phyloP scores from a whole-genome alignment of 2,113 vertebrate species.

The Gallinago undulata region DNA sequence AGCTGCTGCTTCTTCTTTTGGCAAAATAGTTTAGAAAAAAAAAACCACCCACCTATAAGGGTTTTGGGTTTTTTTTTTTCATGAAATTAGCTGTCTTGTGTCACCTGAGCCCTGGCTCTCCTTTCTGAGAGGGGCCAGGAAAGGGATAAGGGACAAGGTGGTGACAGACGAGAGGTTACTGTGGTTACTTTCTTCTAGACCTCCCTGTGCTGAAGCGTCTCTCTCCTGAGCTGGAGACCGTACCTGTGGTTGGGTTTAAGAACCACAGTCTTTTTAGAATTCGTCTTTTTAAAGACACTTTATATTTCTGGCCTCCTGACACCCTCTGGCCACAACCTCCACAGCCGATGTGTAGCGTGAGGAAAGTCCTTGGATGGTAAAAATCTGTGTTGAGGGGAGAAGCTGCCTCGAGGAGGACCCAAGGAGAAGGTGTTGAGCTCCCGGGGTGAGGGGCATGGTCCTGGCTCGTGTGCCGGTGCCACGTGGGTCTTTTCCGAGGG shows the following conservation, averaged over 20 bases:
- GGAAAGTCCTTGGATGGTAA: neutral
- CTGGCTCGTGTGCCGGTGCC: too few species aligned
- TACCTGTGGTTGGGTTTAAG: neutral
- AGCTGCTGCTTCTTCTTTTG: neutral
- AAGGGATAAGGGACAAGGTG: neutral
- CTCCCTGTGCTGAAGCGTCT: neutral
- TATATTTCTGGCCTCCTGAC: neutral
- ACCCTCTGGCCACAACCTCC: neutral
- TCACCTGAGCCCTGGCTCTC: neutral
- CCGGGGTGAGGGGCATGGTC: neutral
- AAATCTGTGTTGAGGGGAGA: neutral
- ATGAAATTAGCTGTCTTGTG: neutral
- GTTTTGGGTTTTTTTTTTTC: neutral
- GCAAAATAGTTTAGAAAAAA: neutral
- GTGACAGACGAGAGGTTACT: too few species aligned
- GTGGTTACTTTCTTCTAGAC: neutral
- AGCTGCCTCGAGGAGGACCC: neutral
- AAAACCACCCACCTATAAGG: neutral
- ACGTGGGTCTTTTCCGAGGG: neutral
- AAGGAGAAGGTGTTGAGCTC: neutral
- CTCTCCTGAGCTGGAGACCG: neutral
- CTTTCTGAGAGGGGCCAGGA: neutral
- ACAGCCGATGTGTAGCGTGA: fast-evolving
- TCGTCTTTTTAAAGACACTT: neutral
- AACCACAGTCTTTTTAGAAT: too few species aligned